A percentile compares a stretch with the other conserved stretches of the same genome.
Conservation (phyloP, 2,797 vertebrate genomes). For the Gymnothorax reevesii region DNA sequence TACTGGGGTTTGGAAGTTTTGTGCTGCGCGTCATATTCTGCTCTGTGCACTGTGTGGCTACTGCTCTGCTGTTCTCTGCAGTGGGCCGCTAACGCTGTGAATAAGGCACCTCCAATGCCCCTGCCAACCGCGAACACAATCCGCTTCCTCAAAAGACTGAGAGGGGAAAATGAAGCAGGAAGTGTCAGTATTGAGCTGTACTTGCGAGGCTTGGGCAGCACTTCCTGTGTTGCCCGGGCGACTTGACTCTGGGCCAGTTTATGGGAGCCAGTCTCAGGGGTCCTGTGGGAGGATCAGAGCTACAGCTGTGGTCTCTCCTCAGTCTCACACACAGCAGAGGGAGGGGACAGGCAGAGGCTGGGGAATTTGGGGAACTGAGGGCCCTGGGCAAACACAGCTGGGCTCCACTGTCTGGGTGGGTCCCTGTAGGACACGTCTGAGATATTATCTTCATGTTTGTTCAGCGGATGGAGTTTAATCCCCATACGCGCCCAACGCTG, state of each 20-base stretch:
- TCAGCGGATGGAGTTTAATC: constrained; percentile 69
- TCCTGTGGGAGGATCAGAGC: constrained; percentile 14
- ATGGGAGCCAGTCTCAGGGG: constrained; percentile 51
- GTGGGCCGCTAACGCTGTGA: constrained; percentile 52
- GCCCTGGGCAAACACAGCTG: constrained; percentile 73
- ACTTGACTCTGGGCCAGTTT: constrained; percentile 67
- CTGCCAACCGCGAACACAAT: constrained; percentile 59
- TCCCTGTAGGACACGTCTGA: constrained; percentile 48
- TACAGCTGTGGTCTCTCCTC: constrained; percentile 39
- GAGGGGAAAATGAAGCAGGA: constrained; percentile 71
- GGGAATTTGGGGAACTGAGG: not conserved
- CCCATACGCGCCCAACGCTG: constrained; percentile 49
- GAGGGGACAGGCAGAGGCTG: not conserved
- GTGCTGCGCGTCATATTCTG: constrained; percentile 14
- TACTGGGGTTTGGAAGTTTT: constrained; percentile 39
- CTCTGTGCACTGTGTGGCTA: not conserved
- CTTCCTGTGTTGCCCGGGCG: constrained; percentile 73
- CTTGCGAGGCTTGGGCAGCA: constrained; percentile 63
- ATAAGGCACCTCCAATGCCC: constrained; percentile 34
- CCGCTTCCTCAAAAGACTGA: constrained; percentile 60
- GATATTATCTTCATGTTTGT: constrained; percentile 69
- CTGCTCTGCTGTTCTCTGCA: constrained; percentile 54
- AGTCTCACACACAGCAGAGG: constrained; percentile 11
- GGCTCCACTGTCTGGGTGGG: constrained; percentile 54
- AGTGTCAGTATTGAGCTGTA: constrained; percentile 70